phyloP scores from a whole-genome alignment of 2,113 vertebrate genomes.

The Myotis lucifugus region DNA sequence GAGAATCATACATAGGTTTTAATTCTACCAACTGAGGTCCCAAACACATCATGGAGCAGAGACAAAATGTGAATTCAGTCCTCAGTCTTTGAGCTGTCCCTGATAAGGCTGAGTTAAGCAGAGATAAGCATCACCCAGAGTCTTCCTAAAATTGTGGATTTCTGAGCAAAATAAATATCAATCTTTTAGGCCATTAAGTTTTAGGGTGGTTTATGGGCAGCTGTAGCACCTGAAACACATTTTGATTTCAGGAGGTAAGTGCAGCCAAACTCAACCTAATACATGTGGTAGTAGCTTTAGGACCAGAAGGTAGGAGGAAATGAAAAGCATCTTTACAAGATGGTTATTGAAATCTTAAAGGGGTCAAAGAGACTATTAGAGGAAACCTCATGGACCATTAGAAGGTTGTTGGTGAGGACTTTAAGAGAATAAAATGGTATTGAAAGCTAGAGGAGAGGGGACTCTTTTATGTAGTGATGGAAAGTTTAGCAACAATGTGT shows the following conservation, averaged over 20 bases:
- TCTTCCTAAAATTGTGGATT: background rate
- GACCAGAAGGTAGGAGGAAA: background rate
- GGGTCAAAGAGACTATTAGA: background rate
- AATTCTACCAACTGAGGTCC: background rate
- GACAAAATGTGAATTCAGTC: background rate
- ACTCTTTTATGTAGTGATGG: conserved; percentile 28
- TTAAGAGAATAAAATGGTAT: background rate
- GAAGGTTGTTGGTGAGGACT: background rate
- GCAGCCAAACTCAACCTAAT: background rate
- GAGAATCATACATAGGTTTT: background rate
- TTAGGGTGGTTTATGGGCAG: background rate
- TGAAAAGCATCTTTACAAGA: background rate
- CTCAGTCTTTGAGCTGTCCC: background rate
- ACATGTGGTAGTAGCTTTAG: background rate
- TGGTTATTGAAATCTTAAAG: background rate
- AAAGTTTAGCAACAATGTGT: conserved; percentile 70
- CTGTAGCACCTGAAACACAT: background rate
- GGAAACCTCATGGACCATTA: background rate
- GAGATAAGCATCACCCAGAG: background rate
- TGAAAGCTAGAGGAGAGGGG: background rate
- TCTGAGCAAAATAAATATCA: conserved; percentile 3
- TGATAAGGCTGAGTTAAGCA: background rate
- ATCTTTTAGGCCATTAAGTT: conserved; percentile 11
- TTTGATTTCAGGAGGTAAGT: background rate
- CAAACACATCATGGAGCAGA: background rate